Evolutionary conservation across 2,888 invertebrate genomes (phyloP), one percentile per base, ranked within the genome.

Genomic region (Drosophila subsilvestris): DNA sequence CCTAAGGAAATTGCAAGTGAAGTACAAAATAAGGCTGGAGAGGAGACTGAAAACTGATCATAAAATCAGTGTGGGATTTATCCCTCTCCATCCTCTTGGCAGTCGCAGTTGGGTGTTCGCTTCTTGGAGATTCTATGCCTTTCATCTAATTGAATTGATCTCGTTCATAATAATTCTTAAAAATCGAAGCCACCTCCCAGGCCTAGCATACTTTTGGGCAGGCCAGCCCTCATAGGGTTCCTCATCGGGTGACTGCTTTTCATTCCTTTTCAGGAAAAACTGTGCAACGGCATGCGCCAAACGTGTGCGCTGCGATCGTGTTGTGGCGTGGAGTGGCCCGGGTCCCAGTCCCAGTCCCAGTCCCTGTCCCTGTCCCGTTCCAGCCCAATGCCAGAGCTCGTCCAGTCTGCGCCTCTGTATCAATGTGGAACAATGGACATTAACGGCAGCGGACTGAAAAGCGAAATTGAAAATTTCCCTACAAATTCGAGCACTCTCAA

Each of bases 241-340:
- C 18, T 44, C 12, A n/a, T n/a, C n/a, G n/a, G 3, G 27, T 32
- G 22, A 27, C 17, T 27, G 56, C 37, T 51, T 20, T 32, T 32
- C 32, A 18, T 51, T 14, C 37, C 25, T n/a, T n/a, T 20, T 18
- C 14, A 6, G n/a, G 37, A n/a, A 37, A 37, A 37, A 37, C 37
- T 37, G 7, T 37, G 14, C 32, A 2, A 9, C 63, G 81, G 78
- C 84, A 60, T 85, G 84, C 67, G 84, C 63, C 86, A 61, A 77
- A 80, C 80, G 81, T 79, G 84, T 80, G 86, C 77, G 47, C 80
- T 80, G 86, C 77, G 47, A 57, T 59, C 12, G 32, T 72, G 61
- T 58, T 68, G 66, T 62, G 75, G 69, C 78, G 79, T 56, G 54
- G 60, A 25, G 25, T 74, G 61, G 44, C 14, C 37, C 29, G 2